These are phyloP conservation scores for Muscina levida DNA, from an alignment of 2,888 invertebrate genomes.

Conservation along the genomic window DNA sequence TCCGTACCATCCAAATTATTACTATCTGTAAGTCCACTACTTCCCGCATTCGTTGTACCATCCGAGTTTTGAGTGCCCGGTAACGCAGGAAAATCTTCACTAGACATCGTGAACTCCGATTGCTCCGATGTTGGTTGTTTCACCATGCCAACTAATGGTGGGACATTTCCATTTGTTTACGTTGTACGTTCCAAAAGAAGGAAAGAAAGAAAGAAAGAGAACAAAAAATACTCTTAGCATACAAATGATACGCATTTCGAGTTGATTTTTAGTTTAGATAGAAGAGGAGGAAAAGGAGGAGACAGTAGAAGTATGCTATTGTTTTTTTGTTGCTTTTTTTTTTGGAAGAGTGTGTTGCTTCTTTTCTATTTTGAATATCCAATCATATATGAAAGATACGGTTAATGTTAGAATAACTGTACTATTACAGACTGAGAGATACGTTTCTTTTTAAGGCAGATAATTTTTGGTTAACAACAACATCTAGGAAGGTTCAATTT, in stretches of 20 bases:
- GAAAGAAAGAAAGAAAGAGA: conserved; percentile 59
- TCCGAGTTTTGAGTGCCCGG: conserved; percentile 93
- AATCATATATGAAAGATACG: neutral
- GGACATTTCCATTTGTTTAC: conserved; percentile 19
- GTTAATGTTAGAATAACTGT: too few relatives aligned
- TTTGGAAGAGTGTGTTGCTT: conserved; percentile 11
- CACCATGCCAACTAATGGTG: conserved; percentile 90
- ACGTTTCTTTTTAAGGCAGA: too few relatives aligned
- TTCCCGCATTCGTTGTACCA: conserved; percentile 80
- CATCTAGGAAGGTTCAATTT: conserved; percentile 10
- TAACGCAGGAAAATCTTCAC: conserved; percentile 99
- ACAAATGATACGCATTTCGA: conserved; percentile 41
- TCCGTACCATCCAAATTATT: conserved; percentile 79
- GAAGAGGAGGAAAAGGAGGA: conserved; percentile 19
- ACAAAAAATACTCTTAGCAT: conserved; percentile 58
- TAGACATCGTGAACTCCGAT: conserved; percentile 98
- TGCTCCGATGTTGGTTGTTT: conserved; percentile 96
- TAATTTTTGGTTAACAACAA: conserved; percentile 12
- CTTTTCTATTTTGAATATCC: neutral
- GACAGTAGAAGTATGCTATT: too few relatives aligned
- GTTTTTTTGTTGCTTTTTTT: too few relatives aligned
- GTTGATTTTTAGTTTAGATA: neutral
- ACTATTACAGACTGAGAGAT: too few relatives aligned
- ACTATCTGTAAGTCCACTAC: conserved; percentile 72
- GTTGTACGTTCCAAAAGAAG: conserved; percentile 38